A percentile compares a stretch with the other conserved stretches of the same genome.
Conservation (phyloP, 2,113 vertebrate species). For the Galbula dea region DNA sequence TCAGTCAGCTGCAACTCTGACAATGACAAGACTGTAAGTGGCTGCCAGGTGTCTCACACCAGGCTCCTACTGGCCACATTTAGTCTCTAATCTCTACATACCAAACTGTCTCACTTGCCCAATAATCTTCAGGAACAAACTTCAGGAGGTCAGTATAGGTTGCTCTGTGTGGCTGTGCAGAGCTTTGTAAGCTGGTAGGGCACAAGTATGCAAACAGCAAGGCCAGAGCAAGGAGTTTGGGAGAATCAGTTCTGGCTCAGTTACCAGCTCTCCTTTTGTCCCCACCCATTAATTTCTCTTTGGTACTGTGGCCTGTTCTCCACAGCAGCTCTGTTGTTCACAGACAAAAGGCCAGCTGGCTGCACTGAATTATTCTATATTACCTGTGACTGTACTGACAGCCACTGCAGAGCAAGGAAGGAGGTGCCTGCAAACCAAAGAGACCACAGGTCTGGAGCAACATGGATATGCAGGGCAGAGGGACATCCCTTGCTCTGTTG, state of each 20-base stretch:
- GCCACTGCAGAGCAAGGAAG: accelerated
- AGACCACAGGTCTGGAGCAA: not conserved
- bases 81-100: not conserved
- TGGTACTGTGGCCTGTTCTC: not conserved
- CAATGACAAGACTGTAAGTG: not conserved
- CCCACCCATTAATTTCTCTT: not conserved
- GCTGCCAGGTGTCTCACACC: not conserved
- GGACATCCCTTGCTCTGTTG: not conserved
- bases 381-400: not conserved
- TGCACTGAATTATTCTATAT: not conserved
- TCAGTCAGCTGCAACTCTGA: not conserved
- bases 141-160: not conserved
- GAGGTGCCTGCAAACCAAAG: not conserved
- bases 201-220: not conserved
- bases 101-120: not conserved
- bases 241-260: not conserved
- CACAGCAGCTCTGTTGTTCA: not conserved
- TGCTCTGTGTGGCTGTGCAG: not conserved
- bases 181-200: not conserved
- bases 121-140: not conserved
- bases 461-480: not conserved
- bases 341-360: not conserved
- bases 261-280: not conserved
- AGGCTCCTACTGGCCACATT: not conserved
- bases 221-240: not conserved